These are phyloP conservation scores for Cephus cinctus DNA, from an alignment of 1,140 invertebrate species.

Conservation along the genomic window DNA sequence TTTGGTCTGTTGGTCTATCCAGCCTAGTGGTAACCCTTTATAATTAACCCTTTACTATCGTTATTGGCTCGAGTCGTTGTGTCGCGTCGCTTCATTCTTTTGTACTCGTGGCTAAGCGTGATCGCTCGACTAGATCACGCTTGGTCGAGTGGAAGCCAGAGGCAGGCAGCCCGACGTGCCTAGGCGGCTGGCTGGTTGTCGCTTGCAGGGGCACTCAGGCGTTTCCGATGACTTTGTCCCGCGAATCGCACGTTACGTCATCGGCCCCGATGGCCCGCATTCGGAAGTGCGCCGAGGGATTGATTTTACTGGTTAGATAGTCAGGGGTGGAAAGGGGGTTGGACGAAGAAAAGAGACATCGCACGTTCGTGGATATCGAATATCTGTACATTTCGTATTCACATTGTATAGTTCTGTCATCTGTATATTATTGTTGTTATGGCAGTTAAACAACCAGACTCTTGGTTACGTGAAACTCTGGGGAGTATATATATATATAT, in stretches of 20 bases:
- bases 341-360: background rate
- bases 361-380: too few species aligned
- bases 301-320: slow-evolving; percentile 14
- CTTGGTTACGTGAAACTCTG: too few species aligned
- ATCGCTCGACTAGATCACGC: too few species aligned
- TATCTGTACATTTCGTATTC: too few species aligned
- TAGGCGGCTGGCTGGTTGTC: too few species aligned
- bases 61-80: slow-evolving; percentile 27
- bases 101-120: too few species aligned
- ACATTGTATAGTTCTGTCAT: too few species aligned
- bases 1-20: too few species aligned
- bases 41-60: slow-evolving; percentile 42
- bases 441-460: too few species aligned
- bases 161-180: too few species aligned
- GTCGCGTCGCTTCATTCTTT: slow-evolving; percentile 36
- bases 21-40: slow-evolving; percentile 23
- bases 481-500: background rate
- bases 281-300: slow-evolving; percentile 20
- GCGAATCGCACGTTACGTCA: slow-evolving; percentile 29
- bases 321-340: background rate
- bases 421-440: too few species aligned
- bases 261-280: slow-evolving; percentile 31
- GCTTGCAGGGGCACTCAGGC: slow-evolving; percentile 19
- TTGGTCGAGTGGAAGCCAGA: slow-evolving; percentile 40
- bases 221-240: slow-evolving; percentile 27